These are phyloP conservation scores for Pelecanus crispus DNA, from an alignment of 2,113 vertebrate genomes.

Conservation along the genomic window DNA sequence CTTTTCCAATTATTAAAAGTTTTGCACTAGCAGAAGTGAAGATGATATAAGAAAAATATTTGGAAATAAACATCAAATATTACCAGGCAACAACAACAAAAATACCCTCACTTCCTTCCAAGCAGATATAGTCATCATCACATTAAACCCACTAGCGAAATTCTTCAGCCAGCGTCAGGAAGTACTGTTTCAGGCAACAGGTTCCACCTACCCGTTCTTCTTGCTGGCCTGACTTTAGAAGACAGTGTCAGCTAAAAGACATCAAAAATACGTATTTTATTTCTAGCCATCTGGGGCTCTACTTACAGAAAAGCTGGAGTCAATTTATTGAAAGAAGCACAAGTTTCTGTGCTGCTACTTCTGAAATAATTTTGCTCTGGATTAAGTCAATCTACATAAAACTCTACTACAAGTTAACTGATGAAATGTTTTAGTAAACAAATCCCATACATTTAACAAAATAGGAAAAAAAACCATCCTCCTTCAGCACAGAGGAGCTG, in stretches of 20 bases:
- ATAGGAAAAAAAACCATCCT: background rate
- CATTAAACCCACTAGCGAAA: background rate
- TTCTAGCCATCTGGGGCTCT: background rate
- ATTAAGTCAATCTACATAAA: background rate
- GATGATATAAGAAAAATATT: background rate
- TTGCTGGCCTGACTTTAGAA: background rate
- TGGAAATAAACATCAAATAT: conserved; percentile 35
- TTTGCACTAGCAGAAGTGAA: background rate
- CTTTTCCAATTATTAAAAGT: background rate
- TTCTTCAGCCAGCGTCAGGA: background rate
- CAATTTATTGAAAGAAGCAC: background rate
- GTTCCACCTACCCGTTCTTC: background rate
- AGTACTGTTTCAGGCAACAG: background rate
- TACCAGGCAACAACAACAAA: conserved; percentile 31
- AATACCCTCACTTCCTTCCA: conserved; percentile 11
- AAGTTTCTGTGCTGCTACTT: background rate
- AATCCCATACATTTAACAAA: background rate
- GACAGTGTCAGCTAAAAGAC: background rate
- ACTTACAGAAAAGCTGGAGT: background rate
- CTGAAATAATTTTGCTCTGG: background rate
- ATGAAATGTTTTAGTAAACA: background rate
- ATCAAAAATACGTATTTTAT: fast-evolving
- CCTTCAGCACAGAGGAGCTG: background rate
- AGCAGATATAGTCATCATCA: background rate
- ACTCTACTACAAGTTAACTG: background rate